Percentiles rank a stretch among this genome's conserved stretches.
Conservation (phyloP, 1,140 invertebrate genomes). For the Hirudo medicinalis region DNA sequence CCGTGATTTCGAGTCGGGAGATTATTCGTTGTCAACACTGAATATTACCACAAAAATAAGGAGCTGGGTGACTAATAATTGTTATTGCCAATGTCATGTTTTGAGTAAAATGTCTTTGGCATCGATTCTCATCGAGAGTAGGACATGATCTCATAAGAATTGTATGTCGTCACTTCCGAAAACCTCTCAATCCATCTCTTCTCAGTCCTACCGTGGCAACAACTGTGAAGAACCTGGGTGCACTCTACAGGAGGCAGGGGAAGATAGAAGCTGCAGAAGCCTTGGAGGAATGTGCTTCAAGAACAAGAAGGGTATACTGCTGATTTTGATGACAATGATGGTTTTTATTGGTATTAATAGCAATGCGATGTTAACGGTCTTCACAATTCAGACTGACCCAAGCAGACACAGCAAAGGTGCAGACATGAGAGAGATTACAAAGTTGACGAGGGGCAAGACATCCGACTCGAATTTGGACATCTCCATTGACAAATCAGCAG, state of each 20-base stretch:
- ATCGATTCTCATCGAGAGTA: no score
- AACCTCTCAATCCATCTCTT: no score
- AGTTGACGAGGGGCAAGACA: conserved; percentile 5
- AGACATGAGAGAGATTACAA: conserved; percentile 9
- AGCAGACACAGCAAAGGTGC: neutral
- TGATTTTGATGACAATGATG: no score
- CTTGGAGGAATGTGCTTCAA: conserved; percentile 70
- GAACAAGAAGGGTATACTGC: neutral
- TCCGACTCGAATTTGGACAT: conserved; percentile 5
- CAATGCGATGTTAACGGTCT: neutral
- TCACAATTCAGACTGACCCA: neutral
- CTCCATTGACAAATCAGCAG: neutral
- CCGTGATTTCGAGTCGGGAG: no score
- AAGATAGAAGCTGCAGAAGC: conserved; percentile 98
- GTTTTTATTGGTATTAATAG: no score
- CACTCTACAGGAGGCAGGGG: conserved; percentile 88
- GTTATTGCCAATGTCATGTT: no score
- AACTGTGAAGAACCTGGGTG: conserved; percentile 85
- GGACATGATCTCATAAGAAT: no score
- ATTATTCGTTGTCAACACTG: no score
- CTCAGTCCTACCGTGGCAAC: conserved; percentile 77
- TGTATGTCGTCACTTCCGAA: no score
- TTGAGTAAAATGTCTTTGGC: no score
- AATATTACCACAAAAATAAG: no score
- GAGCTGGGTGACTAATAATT: no score